Base-by-base conservation (phyloP, 2,888 invertebrate genomes). In the Yponomeuta sedellus region DNA sequence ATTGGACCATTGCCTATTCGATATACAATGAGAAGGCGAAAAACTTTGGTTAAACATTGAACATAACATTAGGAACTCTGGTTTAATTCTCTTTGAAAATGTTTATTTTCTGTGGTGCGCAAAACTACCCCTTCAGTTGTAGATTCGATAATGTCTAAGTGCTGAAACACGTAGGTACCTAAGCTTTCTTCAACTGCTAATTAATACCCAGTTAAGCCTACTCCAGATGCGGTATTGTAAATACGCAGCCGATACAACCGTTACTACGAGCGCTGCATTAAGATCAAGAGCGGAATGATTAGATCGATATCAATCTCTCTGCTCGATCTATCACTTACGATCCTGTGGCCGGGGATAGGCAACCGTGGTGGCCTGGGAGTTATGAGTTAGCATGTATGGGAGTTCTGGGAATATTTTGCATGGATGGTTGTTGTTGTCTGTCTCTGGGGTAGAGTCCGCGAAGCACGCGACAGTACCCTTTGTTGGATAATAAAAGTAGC, bases 231-330 rank as follows among this genome's bases (percentile, higher is more conserved):
- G 62, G 1, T 12, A 19, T 62, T 28, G 28, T 0, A 0, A 64
- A 56, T 22, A 52, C 64, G 64, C 64, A 8, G 56, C 67, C 64
- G 11, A 61, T 56, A n/a, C 25, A 11, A 25, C 67, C 64, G 67
- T 67, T 67, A 67, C 64, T 59, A 57, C 16, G 25, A 34, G 44
- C 64, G 44, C 52, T 28, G 44, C 59, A 64, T 44, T 56, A 28
- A 57, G 64, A 67, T 64, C 64, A 61, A 56, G 28, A 58, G 57
- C 64, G 61, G 61, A 64, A 61, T 61, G 61, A 67, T 61, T 64
- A 28, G 57, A 64, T 64, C 64, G 56, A 64, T 52, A 64, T 52
- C 52, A 56, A 64, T 64, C 64, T 44, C 61, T 62, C 25, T 64
- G 64, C 52, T 64, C 64, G 10, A 59, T 52, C 59, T 64, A 64